Base-by-base conservation (phyloP, 2,888 invertebrate species). In the Rotaria sp. region DNA sequence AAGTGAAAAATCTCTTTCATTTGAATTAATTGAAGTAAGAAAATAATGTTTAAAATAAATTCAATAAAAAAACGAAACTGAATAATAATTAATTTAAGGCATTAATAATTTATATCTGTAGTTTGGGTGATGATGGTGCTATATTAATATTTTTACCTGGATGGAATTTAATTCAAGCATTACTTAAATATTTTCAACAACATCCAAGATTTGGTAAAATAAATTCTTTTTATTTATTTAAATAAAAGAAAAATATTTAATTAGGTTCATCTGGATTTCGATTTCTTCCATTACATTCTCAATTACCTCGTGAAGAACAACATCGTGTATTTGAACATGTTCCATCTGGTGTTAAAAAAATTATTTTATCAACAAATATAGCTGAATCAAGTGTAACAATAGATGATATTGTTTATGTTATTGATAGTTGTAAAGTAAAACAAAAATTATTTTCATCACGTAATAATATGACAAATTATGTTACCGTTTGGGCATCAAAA, bases 381-480 rank as follows among this genome's bases (percentile, higher is more conserved):
- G 98, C 98, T 0, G 99, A 99, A 92, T 96, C 97, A 0, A 96
- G 96, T 13, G 95, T 99, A 88, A 99, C 98, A 0, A 99, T 99
- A 88, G 95, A 99, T 91, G 99, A 99, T 90, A 96, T 99, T 4
- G 97, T 98, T 2, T 98, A 95, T 92, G 98, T 99, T 0, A 95
- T 99, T 87, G 98, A 99, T 91, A 95, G 95, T 80, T 97, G 98
- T 92, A 97, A 97, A 89, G 92, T 89, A 30, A 86, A 86, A 67
- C 86, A 84, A 59, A 97, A 98, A 90, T 93, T 97, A 90, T 98
- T 97, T 90, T 97, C 97, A 0, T 96, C 97, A 0, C 97, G 97
- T 91, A 99, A 98, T 91, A 98, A 99, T 91, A 95, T 99, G 94
- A 97, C 97, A 0, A 96, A 96, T 89, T 98, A 97, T 90, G 97